Base-by-base conservation (phyloP, 2,888 invertebrate species). In the Heliconius erato region DNA sequence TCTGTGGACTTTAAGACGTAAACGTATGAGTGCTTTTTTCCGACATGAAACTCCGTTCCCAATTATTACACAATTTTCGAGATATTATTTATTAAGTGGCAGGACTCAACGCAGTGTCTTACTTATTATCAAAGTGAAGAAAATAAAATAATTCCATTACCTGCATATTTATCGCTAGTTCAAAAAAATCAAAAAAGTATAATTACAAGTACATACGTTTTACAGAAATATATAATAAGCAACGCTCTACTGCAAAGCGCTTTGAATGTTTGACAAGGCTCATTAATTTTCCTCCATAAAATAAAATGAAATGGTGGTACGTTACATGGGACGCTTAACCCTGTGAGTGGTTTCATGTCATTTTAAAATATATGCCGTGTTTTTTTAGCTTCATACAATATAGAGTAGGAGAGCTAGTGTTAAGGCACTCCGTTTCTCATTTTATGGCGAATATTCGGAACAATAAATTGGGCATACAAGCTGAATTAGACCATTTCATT, bases 221-320 rank as follows among this genome's bases (percentile, higher is more conserved):
- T 16, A 14, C 26, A 44, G n/a, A 71, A 71, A 44, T 71, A 40
- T 71, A 40, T 71, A n/a, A 71, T 40, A 71, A 44, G 71, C 26
- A 9, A 72, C 19, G 72, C 72, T 72, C 72, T 72, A 44, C 72
- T 44, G 72, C 69, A 74, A 69, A 74, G 63, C 74, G 74, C 28
- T 59, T 74, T 69, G 54, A 74, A 65, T 76, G 74, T 69, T 79
- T 76, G 74, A 79, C 59, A 82, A 63, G 79, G 54, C 69, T 74
- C 79, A 79, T 82, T 79, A 79, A 82, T 68, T 79, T 82, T 28
- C n/a, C 63, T 44, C 49, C 71, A 78, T 81, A 81, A 76, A 80
- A 80, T 80, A 68, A 80, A 74, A 69, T 59, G 59, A 68, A 54
- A 80, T 63, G 76, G 68, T 76, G 54, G 49, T 76, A 68, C 28